phyloP scores from a whole-genome alignment of 2,113 vertebrate genomes.

The Neogobius melanostomus region DNA sequence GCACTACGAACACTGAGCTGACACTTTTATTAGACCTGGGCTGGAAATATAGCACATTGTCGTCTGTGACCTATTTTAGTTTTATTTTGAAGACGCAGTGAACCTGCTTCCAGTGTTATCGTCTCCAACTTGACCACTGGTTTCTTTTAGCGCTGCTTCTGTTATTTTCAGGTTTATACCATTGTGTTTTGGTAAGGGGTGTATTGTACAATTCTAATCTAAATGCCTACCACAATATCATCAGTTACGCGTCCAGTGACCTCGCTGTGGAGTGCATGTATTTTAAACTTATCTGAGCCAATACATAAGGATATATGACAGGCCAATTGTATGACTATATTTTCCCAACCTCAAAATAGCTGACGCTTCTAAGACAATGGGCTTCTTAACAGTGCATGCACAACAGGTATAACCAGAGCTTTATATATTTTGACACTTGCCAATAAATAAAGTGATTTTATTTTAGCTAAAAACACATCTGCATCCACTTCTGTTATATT shows the following conservation, averaged over 20 bases:
- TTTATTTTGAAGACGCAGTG: slow-evolving; percentile 44
- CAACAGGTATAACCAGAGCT: no score
- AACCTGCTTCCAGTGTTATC: slow-evolving; percentile 10
- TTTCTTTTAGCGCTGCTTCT: not conserved
- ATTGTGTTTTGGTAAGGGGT: slow-evolving; percentile 38
- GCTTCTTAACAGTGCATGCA: not conserved
- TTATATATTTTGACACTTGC: no score
- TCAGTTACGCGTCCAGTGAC: no score
- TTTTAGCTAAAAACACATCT: no score
- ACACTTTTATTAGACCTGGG: no score
- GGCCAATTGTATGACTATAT: not conserved
- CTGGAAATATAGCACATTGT: not conserved
- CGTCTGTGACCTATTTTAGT: not conserved
- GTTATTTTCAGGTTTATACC: slow-evolving; percentile 40
- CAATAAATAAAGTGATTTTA: no score
- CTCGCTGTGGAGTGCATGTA: not conserved
- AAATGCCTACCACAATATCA: not conserved
- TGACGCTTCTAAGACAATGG: not conserved
- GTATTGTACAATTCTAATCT: not conserved
- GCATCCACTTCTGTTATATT: no score
- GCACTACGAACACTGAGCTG: no score
- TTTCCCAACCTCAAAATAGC: not conserved
- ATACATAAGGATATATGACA: not conserved
- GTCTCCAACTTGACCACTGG: not conserved
- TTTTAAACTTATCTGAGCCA: not conserved